Conservation (phyloP, 2,113 vertebrate species). For the Pantherophis guttatus region DNA sequence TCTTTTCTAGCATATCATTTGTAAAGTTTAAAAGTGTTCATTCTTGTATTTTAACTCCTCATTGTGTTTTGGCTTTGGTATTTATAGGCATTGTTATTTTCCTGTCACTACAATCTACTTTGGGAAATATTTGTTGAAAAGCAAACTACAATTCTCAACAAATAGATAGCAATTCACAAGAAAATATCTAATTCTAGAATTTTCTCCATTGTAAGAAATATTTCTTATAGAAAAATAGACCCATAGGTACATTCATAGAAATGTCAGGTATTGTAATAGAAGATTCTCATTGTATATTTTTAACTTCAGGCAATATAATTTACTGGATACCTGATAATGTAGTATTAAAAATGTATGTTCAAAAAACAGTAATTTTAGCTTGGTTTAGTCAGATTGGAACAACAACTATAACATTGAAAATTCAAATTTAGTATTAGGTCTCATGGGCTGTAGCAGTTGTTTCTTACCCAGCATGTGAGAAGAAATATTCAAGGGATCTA, state of each 20-base stretch:
- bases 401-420: neutral
- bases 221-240: neutral
- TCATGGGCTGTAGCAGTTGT: neutral
- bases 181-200: neutral
- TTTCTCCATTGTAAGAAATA: neutral
- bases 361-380: neutral
- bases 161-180: neutral
- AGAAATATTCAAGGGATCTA: neutral
- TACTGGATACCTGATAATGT: neutral
- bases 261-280: neutral
- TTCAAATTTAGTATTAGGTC: neutral
- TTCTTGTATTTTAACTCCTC: neutral
- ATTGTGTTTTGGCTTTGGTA: neutral
- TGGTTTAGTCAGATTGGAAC: neutral
- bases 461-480: neutral
- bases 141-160: neutral
- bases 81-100: neutral
- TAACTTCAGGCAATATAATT: neutral
- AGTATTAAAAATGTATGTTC: neutral
- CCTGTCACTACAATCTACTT: neutral
- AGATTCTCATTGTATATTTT: neutral
- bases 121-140: neutral
- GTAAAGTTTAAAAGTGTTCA: neutral
- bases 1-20: neutral
- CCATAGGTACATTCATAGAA: neutral